Percentiles rank a stretch among this genome's conserved stretches.
These are phyloP conservation scores for Micrastur ruficollis DNA, from an alignment of 2,797 vertebrate genomes.

Conservation along the genomic window DNA sequence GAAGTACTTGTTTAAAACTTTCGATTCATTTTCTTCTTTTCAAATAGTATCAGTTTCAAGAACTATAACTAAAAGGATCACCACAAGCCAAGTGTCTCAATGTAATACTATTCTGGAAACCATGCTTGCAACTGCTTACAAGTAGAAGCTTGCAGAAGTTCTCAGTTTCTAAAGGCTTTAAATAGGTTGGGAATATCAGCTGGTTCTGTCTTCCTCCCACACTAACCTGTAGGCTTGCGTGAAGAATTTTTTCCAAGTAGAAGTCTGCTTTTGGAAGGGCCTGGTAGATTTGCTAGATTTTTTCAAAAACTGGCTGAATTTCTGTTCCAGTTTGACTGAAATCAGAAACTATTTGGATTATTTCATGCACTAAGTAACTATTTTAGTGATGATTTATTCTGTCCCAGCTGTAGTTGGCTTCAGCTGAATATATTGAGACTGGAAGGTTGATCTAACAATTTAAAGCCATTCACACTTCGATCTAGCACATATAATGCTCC, in stretches of 20 bases:
- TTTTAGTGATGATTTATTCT: background rate
- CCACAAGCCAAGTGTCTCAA: accelerated
- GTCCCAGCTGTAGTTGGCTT: background rate
- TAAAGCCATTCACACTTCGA: background rate
- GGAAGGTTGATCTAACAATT: background rate
- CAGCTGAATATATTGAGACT: background rate
- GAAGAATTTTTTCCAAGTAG: background rate
- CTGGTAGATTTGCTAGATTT: background rate
- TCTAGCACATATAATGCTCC: background rate
- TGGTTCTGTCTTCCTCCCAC: background rate
- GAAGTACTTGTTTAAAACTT: background rate
- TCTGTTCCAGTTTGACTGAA: background rate
- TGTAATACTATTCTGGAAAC: background rate
- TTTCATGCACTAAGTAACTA: background rate
- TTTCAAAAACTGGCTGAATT: background rate
- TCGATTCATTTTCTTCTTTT: background rate
- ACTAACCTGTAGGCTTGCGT: background rate
- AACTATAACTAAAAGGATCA: background rate
- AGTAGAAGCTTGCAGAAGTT: background rate
- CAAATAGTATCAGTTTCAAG: background rate
- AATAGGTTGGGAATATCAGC: background rate
- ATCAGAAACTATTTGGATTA: background rate
- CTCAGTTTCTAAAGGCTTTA: background rate
- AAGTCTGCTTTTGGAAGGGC: background rate
- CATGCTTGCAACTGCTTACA: background rate